Evolutionary conservation across 1,140 invertebrate genomes (phyloP).

Genomic region (Halotydeus destructor): DNA sequence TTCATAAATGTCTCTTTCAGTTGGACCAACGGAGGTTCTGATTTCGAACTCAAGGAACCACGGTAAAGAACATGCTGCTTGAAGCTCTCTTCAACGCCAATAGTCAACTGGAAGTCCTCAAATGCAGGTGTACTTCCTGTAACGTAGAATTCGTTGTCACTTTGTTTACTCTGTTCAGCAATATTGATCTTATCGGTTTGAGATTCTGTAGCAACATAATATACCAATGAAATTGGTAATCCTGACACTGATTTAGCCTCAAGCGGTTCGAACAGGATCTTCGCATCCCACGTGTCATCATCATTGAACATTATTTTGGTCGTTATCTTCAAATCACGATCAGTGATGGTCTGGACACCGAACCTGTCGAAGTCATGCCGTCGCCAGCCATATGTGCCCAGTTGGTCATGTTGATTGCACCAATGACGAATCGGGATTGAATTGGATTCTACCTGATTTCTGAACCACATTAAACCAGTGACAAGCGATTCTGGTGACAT

Average conservation of each 20-base stretch:
- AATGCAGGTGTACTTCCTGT: constrained; percentile 28
- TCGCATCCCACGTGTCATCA: constrained; percentile 57
- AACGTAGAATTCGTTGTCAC: background rate
- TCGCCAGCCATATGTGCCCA: constrained; percentile 62
- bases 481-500: constrained; percentile 64
- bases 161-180: constrained; percentile 20
- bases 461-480: constrained; percentile 91
- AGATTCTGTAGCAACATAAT: constrained; percentile 26
- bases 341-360: constrained; percentile 71
- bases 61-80: constrained; percentile 38
- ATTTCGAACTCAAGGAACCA: constrained; percentile 45
- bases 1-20: constrained; percentile 52
- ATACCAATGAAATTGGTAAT: constrained; percentile 26
- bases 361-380: constrained; percentile 78
- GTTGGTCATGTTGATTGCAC: constrained; percentile 71
- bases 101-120: constrained; percentile 46
- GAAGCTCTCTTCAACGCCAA: constrained; percentile 19
- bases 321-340: constrained; percentile 47
- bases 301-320: constrained; percentile 87
- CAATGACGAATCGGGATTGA: constrained; percentile 44
- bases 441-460: constrained; percentile 31
- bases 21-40: constrained; percentile 40
- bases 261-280: no score
- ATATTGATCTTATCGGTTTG: background rate
- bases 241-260: constrained; percentile 47